Evolutionary conservation across 2,888 invertebrate species (phyloP), one percentile per base, ranked within the genome.

Genomic region (Apoda limacodes): DNA sequence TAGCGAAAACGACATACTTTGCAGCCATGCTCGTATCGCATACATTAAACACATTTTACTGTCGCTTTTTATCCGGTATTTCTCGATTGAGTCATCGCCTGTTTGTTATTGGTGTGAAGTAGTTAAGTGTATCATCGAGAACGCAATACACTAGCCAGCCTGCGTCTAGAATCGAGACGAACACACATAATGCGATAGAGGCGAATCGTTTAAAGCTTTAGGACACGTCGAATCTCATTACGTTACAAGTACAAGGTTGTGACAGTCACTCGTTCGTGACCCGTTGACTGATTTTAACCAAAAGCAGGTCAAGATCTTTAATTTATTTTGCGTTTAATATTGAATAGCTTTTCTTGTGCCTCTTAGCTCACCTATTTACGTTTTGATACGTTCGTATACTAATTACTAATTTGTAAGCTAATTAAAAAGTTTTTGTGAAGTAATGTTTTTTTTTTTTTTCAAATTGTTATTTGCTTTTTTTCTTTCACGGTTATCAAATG

Each of bases 241-340:
- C 61, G 58, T 55, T 57, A 52, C 55, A 48, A 40, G 54, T 54
- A 60, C 74, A 74, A 75, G 74, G 74, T 60, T 74, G 62, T 65
- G 61, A 61, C 65, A 70, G 69, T 72, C 74, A 70, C 71, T 74
- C 65, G 75, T 69, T 75, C 76, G 65, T 76, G 75, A 76, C 76
- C 76, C 56, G 70, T 61, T 74, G 71, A 70, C 72, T 75, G 72
- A 74, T 71, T 75, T 70, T 63, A 62, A 62, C 55, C 53, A 55
- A 64, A 74, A 64, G 58, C 62, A 64, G 76, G 76, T 75, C 76
- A 76, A 76, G 76, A 74, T 70, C 75, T 70, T 72, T 53, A 55
- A 60, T 55, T 60, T 67, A 68, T 63, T 66, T 65, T 51, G 56
- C 54, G 61, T 63, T 62, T 64, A 50, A 62, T 68, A 64, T 58